phyloP scores from a whole-genome alignment of 2,888 invertebrate genomes.

The Acanthosepion esculentum region DNA sequence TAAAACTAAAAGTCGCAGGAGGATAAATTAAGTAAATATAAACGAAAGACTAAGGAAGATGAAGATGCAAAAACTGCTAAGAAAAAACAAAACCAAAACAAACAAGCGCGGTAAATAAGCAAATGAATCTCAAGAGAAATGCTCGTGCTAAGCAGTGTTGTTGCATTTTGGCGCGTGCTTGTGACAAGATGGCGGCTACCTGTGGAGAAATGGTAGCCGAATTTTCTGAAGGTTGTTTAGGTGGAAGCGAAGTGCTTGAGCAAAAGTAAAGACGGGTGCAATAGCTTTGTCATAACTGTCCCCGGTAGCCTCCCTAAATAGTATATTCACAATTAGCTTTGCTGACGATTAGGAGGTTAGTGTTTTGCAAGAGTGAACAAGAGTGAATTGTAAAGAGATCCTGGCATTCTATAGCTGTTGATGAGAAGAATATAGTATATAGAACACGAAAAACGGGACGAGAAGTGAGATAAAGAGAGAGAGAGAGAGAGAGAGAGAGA shows the following conservation, averaged over 20 bases:
- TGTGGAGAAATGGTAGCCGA: neutral
- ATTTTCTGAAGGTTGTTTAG: neutral
- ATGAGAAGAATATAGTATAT: too few relatives aligned
- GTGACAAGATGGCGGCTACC: neutral
- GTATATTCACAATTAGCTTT: neutral
- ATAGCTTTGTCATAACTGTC: neutral
- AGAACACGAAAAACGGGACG: too few relatives aligned
- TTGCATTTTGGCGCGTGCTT: neutral
- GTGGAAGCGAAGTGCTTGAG: neutral
- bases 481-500: too few relatives aligned
- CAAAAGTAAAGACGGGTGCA: neutral
- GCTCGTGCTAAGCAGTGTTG: neutral
- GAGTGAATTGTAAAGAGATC: neutral
- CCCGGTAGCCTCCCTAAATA: neutral
- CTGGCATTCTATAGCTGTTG: too few relatives aligned
- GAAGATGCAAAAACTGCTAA: neutral
- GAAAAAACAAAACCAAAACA: neutral
- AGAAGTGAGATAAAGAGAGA: too few relatives aligned
- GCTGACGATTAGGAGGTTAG: neutral
- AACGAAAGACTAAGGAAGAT: neutral
- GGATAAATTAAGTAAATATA: neutral
- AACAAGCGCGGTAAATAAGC: neutral
- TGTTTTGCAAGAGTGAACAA: neutral
- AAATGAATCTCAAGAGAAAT: neutral
- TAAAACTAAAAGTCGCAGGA: too few relatives aligned